Evolutionary conservation across 2,113 vertebrate species (phyloP), one percentile per base, ranked within the genome.

Genomic region (Malaclemys terrapin): DNA sequence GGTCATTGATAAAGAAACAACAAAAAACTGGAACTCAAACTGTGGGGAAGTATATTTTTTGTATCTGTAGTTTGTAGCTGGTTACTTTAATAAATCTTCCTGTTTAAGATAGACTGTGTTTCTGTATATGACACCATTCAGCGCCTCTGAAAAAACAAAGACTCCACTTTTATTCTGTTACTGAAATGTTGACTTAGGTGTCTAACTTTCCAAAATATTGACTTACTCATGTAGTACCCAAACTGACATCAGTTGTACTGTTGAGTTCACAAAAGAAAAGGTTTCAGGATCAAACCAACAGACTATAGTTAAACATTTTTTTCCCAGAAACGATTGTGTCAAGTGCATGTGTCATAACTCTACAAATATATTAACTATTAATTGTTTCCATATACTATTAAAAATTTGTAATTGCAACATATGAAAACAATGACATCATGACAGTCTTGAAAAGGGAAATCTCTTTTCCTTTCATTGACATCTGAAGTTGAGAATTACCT

Each of bases 351-450:
- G 92, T 93, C 2, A 5, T 88, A 89, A 87, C 11, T 84, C 88
- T 29, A 88, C 80, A 24, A 75, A 20, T 81, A 80, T 76, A 95
- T 97, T 87, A 97, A 97, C 97, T 89, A 95, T 97, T 97, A 90
- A 97, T 90, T 79, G 38, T 97, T 96, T 97, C 82, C 42, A 92
- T 80, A 83, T 76, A 76, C 3, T 8, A 93, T 94, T 89, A 97
- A 96, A 92, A 91, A 97, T 96, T 97, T 84, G 94, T 92, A 90
- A 31, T 53, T 83, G 29, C 80, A 53, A 85, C 78, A 93, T 29
- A 27, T 95, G 89, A 93, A 81, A 94, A 91, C 45, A 22, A 79
- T 80, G 25, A 25, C 22, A 93, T 94, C 87, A 65, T 76, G 82
- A 96, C 87, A 96, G 82, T 93, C 88, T 89, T 95, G 84, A 95